Base-by-base conservation (phyloP, 2,888 invertebrate genomes). In the Ferrisia virgata region DNA sequence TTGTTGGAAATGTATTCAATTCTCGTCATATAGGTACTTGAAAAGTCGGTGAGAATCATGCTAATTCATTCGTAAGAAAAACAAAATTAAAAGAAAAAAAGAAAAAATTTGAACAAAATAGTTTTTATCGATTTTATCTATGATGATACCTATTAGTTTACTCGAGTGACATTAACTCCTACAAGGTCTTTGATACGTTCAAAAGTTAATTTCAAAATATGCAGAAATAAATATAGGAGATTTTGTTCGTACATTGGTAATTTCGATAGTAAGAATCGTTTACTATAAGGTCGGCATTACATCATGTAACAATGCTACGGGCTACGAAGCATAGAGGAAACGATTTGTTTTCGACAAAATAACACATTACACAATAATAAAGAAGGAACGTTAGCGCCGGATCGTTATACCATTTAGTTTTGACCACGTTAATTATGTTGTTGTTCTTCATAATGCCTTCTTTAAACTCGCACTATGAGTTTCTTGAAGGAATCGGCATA, bases 251-350 rank as follows among this genome's bases (percentile, higher is more conserved):
- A 15, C 64, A 25, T 28, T 28, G 64, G 64, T 64, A 64, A 64
- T 64, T 64, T 64, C 64, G 64, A 64, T 64, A 31, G 64, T 64
- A 36, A 36, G 36, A 36, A 76, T 76, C 36, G 72, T 76, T 76
- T 76, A 76, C 36, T 33, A 76, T 76, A 76, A 76, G 72, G 36
- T 76, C 31, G 72, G 18, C 36, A 28, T 76, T 76, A 36, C 72
- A 76, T 36, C 72, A 76, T 76, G 72, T 76, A 76, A 76, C 31
- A 76, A 76, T 76, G 72, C 72, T 36, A 76, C 72, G 72, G 72
- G 72, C 72, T 76, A 76, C 72, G 72, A 76, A 76, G 72, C 72
- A 76, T n/a, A 76, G 72, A 76, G 72, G 72, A 76, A 76, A 76
- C 36, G 72, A 76, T 76, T 76, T 76, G 72, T 76, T 76, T 76